Percentiles rank a stretch among this genome's conserved stretches.
These are phyloP conservation scores for Hoplodrina ambigua DNA, from an alignment of 2,888 invertebrate species.

Conservation along the genomic window DNA sequence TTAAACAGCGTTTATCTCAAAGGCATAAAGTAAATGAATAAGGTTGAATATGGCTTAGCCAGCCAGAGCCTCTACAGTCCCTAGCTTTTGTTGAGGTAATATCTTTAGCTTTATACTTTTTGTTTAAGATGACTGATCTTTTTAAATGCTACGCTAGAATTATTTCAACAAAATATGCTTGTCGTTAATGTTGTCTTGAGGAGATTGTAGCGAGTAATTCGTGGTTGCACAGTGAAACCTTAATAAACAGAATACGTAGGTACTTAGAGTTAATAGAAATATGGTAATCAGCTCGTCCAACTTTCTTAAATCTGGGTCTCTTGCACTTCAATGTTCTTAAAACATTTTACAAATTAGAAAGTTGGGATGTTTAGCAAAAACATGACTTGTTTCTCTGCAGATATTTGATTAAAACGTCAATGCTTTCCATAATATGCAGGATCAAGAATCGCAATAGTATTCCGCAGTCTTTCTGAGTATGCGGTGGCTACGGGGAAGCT, in stretches of 20 bases:
- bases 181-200: constrained; percentile 11
- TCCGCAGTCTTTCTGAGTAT: constrained; percentile 19
- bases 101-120: neutral
- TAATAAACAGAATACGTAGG: constrained; percentile 48
- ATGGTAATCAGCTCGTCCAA: constrained; percentile 56
- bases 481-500: constrained; percentile 26
- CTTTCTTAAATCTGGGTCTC: constrained; percentile 51
- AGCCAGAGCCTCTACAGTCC: no score
- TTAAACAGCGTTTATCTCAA: no score
- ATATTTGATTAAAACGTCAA: neutral
- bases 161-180: constrained; percentile 19
- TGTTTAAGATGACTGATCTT: neutral
- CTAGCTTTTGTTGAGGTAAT: neutral
- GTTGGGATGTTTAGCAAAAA: constrained; percentile 10
- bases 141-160: constrained; percentile 3
- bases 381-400: neutral
- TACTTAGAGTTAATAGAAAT: constrained; percentile 49
- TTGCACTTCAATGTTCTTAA: constrained; percentile 22
- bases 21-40: no score
- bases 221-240: constrained; percentile 32
- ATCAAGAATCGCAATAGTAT: constrained; percentile 13
- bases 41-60: no score
- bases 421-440: constrained; percentile 1
- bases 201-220: constrained; percentile 25
- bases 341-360: constrained; percentile 44